Conservation (phyloP, 1,140 invertebrate genomes). For the Tachypleus tridentatus region DNA sequence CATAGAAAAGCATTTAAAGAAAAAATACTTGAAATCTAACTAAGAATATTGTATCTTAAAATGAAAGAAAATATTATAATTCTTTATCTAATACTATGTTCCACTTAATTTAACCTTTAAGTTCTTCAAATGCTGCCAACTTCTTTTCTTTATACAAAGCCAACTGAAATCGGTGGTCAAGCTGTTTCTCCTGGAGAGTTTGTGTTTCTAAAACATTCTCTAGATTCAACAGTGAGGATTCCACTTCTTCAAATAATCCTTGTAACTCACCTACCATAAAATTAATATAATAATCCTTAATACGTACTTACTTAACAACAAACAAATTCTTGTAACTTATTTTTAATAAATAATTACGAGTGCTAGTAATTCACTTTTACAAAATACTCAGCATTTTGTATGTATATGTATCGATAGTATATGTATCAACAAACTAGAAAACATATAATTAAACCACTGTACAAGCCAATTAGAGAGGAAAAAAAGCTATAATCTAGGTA, state of each 20-base stretch:
- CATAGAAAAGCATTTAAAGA: no score
- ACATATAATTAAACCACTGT: no score
- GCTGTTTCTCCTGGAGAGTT: constrained; percentile 46
- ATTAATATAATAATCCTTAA: background rate
- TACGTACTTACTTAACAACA: background rate
- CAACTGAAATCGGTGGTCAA: constrained; percentile 49
- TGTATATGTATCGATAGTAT: constrained; percentile 5
- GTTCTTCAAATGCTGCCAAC: constrained; percentile 42
- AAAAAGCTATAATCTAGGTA: no score
- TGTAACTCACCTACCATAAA: constrained; percentile 41
- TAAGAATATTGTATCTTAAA: no score
- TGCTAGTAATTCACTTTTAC: no score
- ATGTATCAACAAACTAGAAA: background rate
- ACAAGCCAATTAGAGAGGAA: no score
- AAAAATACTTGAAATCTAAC: no score
- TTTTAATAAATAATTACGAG: no score
- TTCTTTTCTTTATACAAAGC: constrained; percentile 50
- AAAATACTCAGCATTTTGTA: background rate
- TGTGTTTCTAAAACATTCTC: constrained; percentile 51
- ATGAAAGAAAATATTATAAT: no score
- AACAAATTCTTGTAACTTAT: background rate
- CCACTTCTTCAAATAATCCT: constrained; percentile 48
- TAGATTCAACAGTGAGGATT: constrained; percentile 44
- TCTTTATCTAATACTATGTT: no score
- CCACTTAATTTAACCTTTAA: constrained; percentile 36